Percentiles rank a stretch among this genome's conserved stretches.
phyloP scores from a whole-genome alignment of 1,140 invertebrate genomes.

The Bombus superbus region DNA sequence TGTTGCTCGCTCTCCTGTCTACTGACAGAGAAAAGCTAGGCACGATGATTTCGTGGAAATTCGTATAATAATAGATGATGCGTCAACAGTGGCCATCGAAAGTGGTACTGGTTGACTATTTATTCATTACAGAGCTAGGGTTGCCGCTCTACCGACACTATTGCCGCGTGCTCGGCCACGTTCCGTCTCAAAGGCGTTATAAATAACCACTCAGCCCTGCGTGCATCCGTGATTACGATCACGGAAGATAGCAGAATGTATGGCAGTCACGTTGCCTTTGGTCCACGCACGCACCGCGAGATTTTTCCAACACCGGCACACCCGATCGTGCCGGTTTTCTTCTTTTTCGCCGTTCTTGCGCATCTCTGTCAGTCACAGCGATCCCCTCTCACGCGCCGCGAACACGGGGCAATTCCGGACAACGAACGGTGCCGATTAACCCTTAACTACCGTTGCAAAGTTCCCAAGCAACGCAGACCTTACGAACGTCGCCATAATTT shows the following conservation, averaged over 20 bases:
- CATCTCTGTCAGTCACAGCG: background rate
- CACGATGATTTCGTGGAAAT: slow-evolving; percentile 1
- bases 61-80: slow-evolving; percentile 6
- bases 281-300: slow-evolving; percentile 41
- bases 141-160: slow-evolving; percentile 1
- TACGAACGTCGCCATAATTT: background rate
- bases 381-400: background rate
- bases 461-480: background rate
- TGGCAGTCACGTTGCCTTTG: slow-evolving; percentile 52
- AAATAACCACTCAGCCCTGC: slow-evolving; percentile 61
- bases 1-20: background rate
- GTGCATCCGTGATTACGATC: slow-evolving; percentile 63
- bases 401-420: background rate
- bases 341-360: background rate
- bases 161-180: slow-evolving; percentile 41
- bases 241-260: slow-evolving; percentile 64
- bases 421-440: background rate
- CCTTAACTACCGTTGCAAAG: background rate
- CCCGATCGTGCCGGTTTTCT: background rate
- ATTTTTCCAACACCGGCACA: slow-evolving; percentile 21
- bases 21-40: background rate
- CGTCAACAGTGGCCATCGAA: slow-evolving; percentile 17
- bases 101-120: slow-evolving; percentile 24
- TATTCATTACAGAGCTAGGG: slow-evolving; percentile 23
- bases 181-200: slow-evolving; percentile 64